Percentiles rank a stretch among this genome's conserved stretches.
Conservation (phyloP, 2,888 invertebrate genomes). For the Podabrus alpinus region DNA sequence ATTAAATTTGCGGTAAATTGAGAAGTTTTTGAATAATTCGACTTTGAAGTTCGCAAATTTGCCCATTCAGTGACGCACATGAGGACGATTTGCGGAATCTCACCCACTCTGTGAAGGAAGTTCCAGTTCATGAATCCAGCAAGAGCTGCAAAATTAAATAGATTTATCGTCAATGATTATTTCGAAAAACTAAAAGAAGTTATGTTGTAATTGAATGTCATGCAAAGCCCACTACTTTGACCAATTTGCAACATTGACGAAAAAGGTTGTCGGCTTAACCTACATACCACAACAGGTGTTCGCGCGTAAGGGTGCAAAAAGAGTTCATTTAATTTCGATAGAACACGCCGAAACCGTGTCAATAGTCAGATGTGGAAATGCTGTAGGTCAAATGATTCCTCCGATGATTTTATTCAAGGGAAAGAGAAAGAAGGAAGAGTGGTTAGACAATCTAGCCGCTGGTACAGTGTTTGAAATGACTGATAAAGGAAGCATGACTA, state of each 20-base stretch:
- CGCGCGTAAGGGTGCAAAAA: background rate
- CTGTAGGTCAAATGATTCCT: background rate
- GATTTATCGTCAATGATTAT: background rate
- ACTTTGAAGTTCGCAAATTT: no score
- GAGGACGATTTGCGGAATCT: no score
- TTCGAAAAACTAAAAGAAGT: background rate
- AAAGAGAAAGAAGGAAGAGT: background rate
- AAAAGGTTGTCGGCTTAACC: background rate
- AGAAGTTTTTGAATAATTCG: no score
- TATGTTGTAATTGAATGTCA: background rate
- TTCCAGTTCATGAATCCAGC: background rate
- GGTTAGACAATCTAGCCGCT: constrained; percentile 31
- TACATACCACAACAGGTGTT: no score
- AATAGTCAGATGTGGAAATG: background rate
- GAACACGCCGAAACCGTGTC: background rate
- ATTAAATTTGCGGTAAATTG: no score
- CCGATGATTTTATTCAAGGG: constrained; percentile 4
- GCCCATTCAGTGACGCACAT: no score
- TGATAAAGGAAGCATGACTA: constrained; percentile 41
- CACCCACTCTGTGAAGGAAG: no score
- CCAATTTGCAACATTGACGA: background rate
- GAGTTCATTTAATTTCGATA: background rate
- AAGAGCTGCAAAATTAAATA: background rate
- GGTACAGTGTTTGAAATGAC: constrained; percentile 37
- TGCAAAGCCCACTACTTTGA: background rate